phyloP scores from a whole-genome alignment of 2,113 vertebrate genomes.

The Hemiprocne comata region DNA sequence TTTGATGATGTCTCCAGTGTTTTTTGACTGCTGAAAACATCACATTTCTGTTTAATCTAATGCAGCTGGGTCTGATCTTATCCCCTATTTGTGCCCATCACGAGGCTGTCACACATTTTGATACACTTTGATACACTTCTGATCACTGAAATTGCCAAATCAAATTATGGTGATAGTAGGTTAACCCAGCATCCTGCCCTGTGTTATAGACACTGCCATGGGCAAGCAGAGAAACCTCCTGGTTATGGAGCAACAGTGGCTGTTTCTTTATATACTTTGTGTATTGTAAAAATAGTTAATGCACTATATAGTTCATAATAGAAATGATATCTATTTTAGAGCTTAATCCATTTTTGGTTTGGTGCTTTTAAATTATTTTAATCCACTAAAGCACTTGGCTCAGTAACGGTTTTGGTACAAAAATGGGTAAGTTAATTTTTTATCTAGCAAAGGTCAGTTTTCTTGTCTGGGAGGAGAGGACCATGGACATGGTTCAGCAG shows the following conservation, averaged over 20 bases:
- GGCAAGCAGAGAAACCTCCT: background rate
- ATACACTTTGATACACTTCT: background rate
- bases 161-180: background rate
- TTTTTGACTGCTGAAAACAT: constrained; percentile 40
- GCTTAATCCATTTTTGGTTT: no score
- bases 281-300: background rate
- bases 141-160: background rate
- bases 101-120: background rate
- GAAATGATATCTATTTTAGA: background rate
- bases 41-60: constrained; percentile 39
- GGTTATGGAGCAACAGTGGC: background rate
- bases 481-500: accelerated
- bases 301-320: no score
- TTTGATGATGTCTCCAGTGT: constrained; percentile 32
- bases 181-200: background rate
- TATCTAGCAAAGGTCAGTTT: no score
- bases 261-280: background rate
- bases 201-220: background rate
- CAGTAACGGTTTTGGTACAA: background rate
- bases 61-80: background rate
- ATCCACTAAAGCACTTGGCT: background rate
- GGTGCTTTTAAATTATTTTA: background rate
- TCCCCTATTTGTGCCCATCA: background rate
- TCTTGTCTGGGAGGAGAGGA: background rate
- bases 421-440: background rate